These are phyloP conservation scores for Catharus bicknelli DNA, from an alignment of 2,113 vertebrate species.

Conservation along the genomic window DNA sequence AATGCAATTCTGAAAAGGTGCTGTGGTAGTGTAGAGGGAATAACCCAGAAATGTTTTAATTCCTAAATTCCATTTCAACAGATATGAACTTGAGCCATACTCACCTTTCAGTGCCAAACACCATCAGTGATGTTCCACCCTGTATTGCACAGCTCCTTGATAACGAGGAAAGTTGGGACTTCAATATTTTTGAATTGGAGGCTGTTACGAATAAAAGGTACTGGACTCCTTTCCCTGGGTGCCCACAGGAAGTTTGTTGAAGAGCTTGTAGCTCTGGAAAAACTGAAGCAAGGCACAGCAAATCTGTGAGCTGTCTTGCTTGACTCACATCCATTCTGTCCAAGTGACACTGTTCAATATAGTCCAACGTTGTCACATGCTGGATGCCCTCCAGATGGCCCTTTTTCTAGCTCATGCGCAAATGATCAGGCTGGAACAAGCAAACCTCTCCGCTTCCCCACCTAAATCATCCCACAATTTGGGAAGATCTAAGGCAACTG, in stretches of 20 bases:
- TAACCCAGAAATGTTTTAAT: not conserved
- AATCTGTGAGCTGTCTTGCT: not conserved
- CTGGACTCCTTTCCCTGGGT: not conserved
- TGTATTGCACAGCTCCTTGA: constrained; percentile 85
- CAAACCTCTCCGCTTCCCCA: not conserved
- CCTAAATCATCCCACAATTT: not conserved
- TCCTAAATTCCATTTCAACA: constrained; percentile 62
- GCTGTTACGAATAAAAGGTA: constrained; percentile 93
- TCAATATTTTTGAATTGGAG: constrained; percentile 95
- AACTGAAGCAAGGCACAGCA: not conserved
- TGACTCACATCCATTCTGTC: not conserved
- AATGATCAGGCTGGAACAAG: not conserved
- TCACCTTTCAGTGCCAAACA: constrained; percentile 83
- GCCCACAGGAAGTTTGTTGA: not conserved
- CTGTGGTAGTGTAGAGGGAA: not conserved
- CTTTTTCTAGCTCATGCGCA: not conserved
- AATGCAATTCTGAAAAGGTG: not conserved
- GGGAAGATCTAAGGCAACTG: not conserved
- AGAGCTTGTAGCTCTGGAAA: not conserved
- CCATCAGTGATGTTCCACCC: constrained; percentile 86
- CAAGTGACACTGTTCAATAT: not conserved
- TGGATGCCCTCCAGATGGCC: not conserved
- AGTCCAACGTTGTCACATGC: not conserved
- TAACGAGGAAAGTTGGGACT: constrained; percentile 93
- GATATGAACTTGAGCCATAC: constrained; percentile 85